Conservation (phyloP, 1,140 invertebrate genomes). For the Neodiprion virginianus region DNA sequence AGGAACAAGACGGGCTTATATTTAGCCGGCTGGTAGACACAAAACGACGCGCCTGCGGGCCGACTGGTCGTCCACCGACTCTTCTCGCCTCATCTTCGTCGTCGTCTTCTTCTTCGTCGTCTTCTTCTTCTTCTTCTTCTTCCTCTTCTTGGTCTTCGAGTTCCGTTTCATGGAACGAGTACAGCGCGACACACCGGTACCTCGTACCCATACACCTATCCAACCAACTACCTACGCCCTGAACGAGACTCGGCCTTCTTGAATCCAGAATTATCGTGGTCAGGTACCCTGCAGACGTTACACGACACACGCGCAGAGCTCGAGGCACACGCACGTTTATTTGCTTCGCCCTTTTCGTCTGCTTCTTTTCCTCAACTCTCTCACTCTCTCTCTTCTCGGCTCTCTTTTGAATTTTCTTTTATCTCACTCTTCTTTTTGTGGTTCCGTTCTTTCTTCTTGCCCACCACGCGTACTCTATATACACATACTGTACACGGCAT, state of each 20-base stretch:
- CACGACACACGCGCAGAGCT: too few relatives aligned
- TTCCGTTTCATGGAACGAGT: not conserved
- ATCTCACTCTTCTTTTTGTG: too few relatives aligned
- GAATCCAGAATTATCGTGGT: not conserved
- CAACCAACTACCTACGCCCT: too few relatives aligned
- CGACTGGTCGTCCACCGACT: constrained; percentile 28
- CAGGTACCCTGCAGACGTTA: too few relatives aligned
- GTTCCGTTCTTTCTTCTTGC: too few relatives aligned
- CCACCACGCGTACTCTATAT: too few relatives aligned
- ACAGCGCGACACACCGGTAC: not conserved
- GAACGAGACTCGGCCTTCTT: not conserved
- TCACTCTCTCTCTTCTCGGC: not conserved
- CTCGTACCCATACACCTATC: too few relatives aligned
- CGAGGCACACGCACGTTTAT: too few relatives aligned
- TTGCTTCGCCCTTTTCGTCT: too few relatives aligned
- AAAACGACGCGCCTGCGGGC: constrained; percentile 50
- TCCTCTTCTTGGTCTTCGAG: not conserved
- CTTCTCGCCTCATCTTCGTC: constrained; percentile 27
- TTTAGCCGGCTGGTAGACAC: constrained; percentile 53
- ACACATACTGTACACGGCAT: too few relatives aligned
- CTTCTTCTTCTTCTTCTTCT: constrained; percentile 2
- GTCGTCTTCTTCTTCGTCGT: constrained; percentile 25
- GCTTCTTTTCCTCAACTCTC: not conserved
- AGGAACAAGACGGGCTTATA: constrained; percentile 43
- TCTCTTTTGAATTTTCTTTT: not conserved